Conservation (phyloP, 2,888 invertebrate species). For the Anagyrus pseudococci region DNA sequence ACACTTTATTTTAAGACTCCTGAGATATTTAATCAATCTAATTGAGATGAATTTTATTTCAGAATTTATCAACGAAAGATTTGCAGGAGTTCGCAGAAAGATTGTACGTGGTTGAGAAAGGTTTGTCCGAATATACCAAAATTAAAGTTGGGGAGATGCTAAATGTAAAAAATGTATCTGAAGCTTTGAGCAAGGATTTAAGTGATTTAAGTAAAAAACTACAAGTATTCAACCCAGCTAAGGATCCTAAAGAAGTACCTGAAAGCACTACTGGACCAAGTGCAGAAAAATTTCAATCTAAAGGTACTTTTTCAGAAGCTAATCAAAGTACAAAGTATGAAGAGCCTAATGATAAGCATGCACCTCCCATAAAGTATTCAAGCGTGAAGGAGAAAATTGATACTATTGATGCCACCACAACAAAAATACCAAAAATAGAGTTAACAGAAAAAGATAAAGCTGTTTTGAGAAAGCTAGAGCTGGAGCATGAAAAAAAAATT, state of each 20-base stretch:
- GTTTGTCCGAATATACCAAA: constrained; percentile 70
- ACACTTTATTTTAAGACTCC: not conserved
- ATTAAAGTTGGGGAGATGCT: constrained; percentile 48
- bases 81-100: constrained; percentile 70
- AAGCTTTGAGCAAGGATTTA: constrained; percentile 21
- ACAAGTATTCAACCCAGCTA: constrained; percentile 49
- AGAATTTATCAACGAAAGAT: constrained; percentile 61
- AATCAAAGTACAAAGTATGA: constrained; percentile 12
- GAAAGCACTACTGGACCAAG: not conserved
- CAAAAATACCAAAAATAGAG: constrained; percentile 61
- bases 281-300: not conserved
- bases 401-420: constrained; percentile 46
- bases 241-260: constrained; percentile 53
- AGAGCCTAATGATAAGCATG: constrained; percentile 24
- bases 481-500: constrained; percentile 61
- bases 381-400: constrained; percentile 60
- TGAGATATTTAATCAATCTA: not conserved
- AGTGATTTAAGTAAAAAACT: constrained; percentile 41
- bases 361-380: constrained; percentile 45
- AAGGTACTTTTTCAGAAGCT: constrained; percentile 1
- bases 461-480: constrained; percentile 63
- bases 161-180: constrained; percentile 38
- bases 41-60: constrained; percentile 46
- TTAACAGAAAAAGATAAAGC: constrained; percentile 64
- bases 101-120: constrained; percentile 74